Evolutionary conservation across 2,888 invertebrate genomes (phyloP), one percentile per base, ranked within the genome.

Genomic region (Pimpla rufipes): DNA sequence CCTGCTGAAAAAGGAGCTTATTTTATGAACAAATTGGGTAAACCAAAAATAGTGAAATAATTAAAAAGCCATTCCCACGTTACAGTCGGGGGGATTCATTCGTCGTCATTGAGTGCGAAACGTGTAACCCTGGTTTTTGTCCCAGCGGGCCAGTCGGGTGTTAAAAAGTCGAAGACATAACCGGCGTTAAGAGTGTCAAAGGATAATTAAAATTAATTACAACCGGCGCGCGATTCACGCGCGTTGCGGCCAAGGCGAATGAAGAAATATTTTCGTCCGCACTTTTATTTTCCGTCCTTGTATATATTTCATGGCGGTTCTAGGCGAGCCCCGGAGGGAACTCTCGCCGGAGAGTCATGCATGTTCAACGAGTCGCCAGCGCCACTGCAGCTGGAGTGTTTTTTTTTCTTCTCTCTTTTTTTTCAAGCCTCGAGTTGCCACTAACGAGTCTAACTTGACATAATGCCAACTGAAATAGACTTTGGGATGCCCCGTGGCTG

Each of bases 371-470:
- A 92, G 92, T 90, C 89, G 88, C 88, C 90, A 89, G 90, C 90
- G 88, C 89, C 90, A 88, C 90, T 88, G 89, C 86, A 84, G 78
- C 80, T 64, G 52, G 42, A 80, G 70, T 76, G 88, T 89, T 89
- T 89, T 90, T 71, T 74, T 59, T 67, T 52, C 47, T 45, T 10
- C 0, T 21, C 11, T 35, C 74, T 76, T 89, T 52, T 11, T 59
- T 70, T 68, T 37, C 71, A 76, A 80, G 83, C 86, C 90, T 89
- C 87, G 88, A 91, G 90, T 89, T 87, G 88, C 88, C 85, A 86
- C 91, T 92, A 93, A 92, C 92, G 92, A 92, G 92, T 88, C 93
- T 93, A 93, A 93, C 92, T 92, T 92, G 92, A 92, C 93, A 91
- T 93, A 93, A 93, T 93, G 90, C 90, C 91, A 89, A 89, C 92